Evolutionary conservation across 1,140 invertebrate genomes (phyloP).

Genomic region (Drosophila bipectinata): DNA sequence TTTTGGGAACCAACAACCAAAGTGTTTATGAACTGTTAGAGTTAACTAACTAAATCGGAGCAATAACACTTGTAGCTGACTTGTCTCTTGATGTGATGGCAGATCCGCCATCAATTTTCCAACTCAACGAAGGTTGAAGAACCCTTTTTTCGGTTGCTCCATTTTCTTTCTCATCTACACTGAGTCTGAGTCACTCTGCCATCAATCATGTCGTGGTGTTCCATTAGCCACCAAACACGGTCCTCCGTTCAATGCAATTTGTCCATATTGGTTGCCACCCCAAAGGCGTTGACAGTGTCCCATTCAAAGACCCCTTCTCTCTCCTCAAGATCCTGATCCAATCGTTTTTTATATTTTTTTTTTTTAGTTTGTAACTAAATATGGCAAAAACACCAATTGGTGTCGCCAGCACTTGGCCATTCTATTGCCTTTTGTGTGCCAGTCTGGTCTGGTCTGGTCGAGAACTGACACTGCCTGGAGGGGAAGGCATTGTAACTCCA

Average conservation of each 20-base stretch:
- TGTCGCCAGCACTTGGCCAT: slow-evolving; percentile 34
- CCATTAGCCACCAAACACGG: slow-evolving; percentile 58
- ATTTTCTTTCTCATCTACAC: background rate
- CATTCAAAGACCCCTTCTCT: background rate
- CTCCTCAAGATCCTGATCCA: background rate
- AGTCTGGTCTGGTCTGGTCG: background rate
- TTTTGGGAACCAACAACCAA: slow-evolving; percentile 4
- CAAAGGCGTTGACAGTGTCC: slow-evolving; percentile 25
- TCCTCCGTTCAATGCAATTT: slow-evolving; percentile 65
- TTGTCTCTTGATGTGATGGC: background rate
- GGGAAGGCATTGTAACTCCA: background rate
- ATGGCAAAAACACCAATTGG: slow-evolving; percentile 62
- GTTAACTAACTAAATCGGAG: slow-evolving; percentile 81
- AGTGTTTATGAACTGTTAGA: slow-evolving; percentile 81
- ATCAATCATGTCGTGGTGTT: slow-evolving; percentile 36
- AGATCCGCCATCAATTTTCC: slow-evolving; percentile 19
- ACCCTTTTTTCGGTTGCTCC: slow-evolving; percentile 21
- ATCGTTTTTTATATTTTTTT: background rate
- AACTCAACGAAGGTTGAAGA: slow-evolving; percentile 42
- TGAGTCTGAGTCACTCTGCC: slow-evolving; percentile 7
- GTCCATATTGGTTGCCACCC: slow-evolving; percentile 58
- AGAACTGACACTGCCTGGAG: slow-evolving; percentile 29
- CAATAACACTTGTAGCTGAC: slow-evolving; percentile 36
- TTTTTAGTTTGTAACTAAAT: slow-evolving; percentile 60
- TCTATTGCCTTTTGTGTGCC: slow-evolving; percentile 21